Percentiles rank a stretch among this genome's conserved stretches.
These are phyloP conservation scores for Argyrosomus regius DNA, from an alignment of 2,797 vertebrate genomes.

Conservation along the genomic window DNA sequence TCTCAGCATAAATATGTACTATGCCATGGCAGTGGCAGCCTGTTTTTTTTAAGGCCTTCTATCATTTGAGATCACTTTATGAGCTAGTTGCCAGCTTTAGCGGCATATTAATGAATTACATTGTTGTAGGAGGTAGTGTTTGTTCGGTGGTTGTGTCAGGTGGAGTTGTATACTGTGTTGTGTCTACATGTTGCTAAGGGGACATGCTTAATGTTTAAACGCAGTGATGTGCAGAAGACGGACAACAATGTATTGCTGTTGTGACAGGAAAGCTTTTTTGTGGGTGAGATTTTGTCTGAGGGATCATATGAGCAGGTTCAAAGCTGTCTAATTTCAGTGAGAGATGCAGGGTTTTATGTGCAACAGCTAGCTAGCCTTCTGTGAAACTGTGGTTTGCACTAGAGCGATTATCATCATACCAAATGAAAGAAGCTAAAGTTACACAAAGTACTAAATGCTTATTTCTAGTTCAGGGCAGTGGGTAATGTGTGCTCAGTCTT, in stretches of 20 bases:
- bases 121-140: slow-evolving; percentile 34
- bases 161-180: slow-evolving; percentile 28
- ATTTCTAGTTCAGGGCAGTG: neutral
- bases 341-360: slow-evolving; percentile 17
- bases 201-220: neutral
- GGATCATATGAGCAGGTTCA: neutral
- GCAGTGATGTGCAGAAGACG: neutral
- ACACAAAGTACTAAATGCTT: slow-evolving; percentile 1
- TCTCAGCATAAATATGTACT: slow-evolving; percentile 17
- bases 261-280: neutral
- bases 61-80: slow-evolving; percentile 31
- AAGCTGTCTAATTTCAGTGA: neutral
- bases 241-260: neutral
- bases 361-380: slow-evolving; percentile 11
- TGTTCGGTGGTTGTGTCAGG: slow-evolving; percentile 23
- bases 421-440: slow-evolving; percentile 40
- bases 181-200: slow-evolving; percentile 18
- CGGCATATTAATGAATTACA: slow-evolving; percentile 6
- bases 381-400: neutral
- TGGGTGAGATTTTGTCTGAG: neutral
- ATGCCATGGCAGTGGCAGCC: slow-evolving; percentile 18
- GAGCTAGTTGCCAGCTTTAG: neutral
- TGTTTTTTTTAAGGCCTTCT: slow-evolving; percentile 42
- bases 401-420: slow-evolving; percentile 40
- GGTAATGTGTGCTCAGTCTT: slow-evolving; percentile 18